phyloP scores from a whole-genome alignment of 2,797 vertebrate species.

The Telmatherina bonti region DNA sequence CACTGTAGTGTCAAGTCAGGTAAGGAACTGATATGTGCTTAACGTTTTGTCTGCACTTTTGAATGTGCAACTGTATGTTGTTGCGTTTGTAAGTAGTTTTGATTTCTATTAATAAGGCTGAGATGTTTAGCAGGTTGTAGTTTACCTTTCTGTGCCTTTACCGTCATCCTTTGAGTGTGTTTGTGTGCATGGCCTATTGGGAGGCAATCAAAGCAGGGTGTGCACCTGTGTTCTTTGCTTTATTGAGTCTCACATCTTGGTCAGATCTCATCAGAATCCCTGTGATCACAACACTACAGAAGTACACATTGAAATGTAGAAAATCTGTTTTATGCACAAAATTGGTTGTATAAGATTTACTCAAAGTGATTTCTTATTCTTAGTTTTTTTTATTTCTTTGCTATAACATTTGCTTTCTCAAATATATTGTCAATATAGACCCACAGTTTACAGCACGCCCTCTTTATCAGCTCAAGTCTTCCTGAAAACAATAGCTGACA shows the following conservation, averaged over 20 bases:
- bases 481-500: constrained; percentile 43
- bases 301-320: neutral
- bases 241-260: constrained; percentile 12
- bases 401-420: neutral
- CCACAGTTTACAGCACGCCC: constrained; percentile 4
- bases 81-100: constrained; percentile 41
- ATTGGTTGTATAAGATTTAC: neutral
- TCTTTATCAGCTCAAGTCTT: constrained; percentile 25
- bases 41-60: constrained; percentile 4
- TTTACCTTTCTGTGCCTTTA: constrained; percentile 20
- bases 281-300: constrained; percentile 9
- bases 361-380: neutral
- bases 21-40: constrained; percentile 69
- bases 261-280: constrained; percentile 15
- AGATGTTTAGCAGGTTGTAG: constrained; percentile 37
- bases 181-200: constrained; percentile 65
- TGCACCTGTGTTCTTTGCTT: constrained; percentile 71
- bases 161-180: constrained; percentile 34
- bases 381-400: constrained; percentile 5
- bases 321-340: neutral
- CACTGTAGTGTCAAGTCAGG: constrained; percentile 99
- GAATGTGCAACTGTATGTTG: constrained; percentile 17
- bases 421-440: neutral
- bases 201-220: constrained; percentile 75
- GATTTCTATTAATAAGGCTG: constrained; percentile 59